Conservation (phyloP, 2,797 vertebrate genomes). For the Jordanella pulchra region DNA sequence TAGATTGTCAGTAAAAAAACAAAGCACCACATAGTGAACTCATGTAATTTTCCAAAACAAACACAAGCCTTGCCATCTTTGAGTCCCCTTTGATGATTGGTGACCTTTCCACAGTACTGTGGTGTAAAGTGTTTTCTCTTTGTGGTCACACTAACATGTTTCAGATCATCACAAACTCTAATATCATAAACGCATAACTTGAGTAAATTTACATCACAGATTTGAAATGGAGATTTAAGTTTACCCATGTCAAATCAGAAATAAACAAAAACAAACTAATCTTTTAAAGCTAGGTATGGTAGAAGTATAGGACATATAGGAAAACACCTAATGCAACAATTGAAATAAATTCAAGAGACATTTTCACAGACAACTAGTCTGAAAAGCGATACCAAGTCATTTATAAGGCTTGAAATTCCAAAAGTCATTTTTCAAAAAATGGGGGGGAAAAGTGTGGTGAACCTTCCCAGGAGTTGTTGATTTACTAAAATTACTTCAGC, state of each 20-base stretch:
- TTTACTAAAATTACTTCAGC: neutral
- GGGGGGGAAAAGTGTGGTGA: neutral
- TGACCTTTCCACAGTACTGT: neutral
- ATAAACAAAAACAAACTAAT: neutral
- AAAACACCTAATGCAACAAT: neutral
- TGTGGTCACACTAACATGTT: neutral
- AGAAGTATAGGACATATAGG: too few relatives aligned
- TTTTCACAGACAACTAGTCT: neutral
- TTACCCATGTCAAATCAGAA: neutral
- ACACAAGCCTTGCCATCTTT: conserved; percentile 39
- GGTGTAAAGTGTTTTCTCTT: neutral
- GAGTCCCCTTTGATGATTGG: conserved; percentile 43
- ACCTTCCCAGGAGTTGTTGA: neutral
- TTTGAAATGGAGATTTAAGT: neutral
- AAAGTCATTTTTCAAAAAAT: neutral
- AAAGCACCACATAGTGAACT: conserved; percentile 41
- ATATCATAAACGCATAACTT: neutral
- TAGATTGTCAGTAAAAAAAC: conserved; percentile 44
- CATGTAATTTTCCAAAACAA: conserved; percentile 66
- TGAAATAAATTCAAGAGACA: neutral
- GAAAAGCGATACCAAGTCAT: neutral
- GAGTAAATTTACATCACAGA: neutral
- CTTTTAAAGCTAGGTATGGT: neutral
- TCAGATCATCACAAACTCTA: neutral
- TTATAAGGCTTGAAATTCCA: neutral